Percentiles rank a stretch among this genome's conserved stretches.
Evolutionary conservation across 2,797 vertebrate genomes (phyloP).

Genomic region (Danio albolineatus): DNA sequence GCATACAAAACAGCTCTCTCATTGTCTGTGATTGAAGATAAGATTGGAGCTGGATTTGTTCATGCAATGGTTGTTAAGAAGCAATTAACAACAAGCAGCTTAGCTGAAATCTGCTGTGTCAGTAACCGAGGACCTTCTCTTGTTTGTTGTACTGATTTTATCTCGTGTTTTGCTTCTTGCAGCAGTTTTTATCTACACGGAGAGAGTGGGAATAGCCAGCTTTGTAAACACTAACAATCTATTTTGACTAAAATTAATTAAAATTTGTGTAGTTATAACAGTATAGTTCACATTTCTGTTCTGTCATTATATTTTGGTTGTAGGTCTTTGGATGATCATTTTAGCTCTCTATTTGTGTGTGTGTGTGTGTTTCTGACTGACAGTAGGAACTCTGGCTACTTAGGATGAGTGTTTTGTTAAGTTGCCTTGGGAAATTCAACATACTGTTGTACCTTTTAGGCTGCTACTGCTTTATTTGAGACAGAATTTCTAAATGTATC

Average conservation of each 20-base stretch:
- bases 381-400: no score
- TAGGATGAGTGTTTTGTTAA: no score
- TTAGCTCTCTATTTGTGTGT: neutral
- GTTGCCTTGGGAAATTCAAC: no score
- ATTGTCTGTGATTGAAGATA: conserved; percentile 19
- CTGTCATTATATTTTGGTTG: neutral
- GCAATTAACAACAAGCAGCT: neutral
- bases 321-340: neutral
- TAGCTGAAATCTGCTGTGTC: conserved; percentile 13
- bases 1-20: neutral
- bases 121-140: conserved; percentile 5
- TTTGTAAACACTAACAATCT: conserved; percentile 12
- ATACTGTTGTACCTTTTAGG: no score
- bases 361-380: no score
- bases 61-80: conserved; percentile 5
- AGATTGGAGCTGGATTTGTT: neutral
- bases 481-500: no score
- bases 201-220: neutral
- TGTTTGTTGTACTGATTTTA: conserved; percentile 20
- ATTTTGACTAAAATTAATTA: neutral
- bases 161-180: conserved; percentile 3
- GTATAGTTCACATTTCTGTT: neutral
- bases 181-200: conserved; percentile 2
- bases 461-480: no score
- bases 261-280: neutral